Percentiles rank a stretch among this genome's conserved stretches.
phyloP scores from a whole-genome alignment of 2,797 vertebrate species.

The Sebastolobus alascanus region DNA sequence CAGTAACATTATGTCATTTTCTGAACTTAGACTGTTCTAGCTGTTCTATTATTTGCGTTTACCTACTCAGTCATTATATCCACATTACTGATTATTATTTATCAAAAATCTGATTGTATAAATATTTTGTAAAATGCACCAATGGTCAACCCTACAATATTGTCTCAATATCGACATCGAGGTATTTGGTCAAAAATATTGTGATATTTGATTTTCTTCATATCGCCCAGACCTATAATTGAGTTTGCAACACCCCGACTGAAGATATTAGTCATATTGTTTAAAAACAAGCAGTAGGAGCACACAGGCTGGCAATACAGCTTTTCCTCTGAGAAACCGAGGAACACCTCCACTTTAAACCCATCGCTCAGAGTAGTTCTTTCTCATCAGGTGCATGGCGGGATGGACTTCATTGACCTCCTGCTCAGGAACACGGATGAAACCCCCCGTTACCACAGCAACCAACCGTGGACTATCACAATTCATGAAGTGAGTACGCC shows the following conservation, averaged over 20 bases:
- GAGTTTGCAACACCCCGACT: not conserved
- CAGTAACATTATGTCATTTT: too few relatives aligned
- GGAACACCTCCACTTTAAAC: not conserved
- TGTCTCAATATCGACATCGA: too few relatives aligned
- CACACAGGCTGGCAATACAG: not conserved
- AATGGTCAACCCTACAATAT: too few relatives aligned
- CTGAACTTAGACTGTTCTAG: too few relatives aligned
- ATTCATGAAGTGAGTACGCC: conserved; percentile 80
- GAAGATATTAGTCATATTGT: not conserved
- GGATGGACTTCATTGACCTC: conserved; percentile 88
- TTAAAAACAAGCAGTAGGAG: not conserved
- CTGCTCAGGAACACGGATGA: conserved; percentile 86
- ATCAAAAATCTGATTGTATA: too few relatives aligned
- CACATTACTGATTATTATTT: too few relatives aligned
- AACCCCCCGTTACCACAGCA: conserved; percentile 76
- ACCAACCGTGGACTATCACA: conserved; percentile 74
- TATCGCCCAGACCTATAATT: too few relatives aligned
- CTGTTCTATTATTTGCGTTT: too few relatives aligned
- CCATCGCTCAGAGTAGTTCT: conserved; percentile 8
- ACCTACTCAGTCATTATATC: too few relatives aligned
- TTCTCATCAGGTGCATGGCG: conserved; percentile 65
- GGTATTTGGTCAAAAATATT: too few relatives aligned
- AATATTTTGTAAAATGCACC: too few relatives aligned
- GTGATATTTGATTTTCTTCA: too few relatives aligned
- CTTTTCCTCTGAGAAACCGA: not conserved